Percentiles rank a stretch among this genome's conserved stretches.
Conservation (phyloP, 30 jellyfish, hydroid and myxozoan species). For the Hydractinia symbiolongicarpus region DNA sequence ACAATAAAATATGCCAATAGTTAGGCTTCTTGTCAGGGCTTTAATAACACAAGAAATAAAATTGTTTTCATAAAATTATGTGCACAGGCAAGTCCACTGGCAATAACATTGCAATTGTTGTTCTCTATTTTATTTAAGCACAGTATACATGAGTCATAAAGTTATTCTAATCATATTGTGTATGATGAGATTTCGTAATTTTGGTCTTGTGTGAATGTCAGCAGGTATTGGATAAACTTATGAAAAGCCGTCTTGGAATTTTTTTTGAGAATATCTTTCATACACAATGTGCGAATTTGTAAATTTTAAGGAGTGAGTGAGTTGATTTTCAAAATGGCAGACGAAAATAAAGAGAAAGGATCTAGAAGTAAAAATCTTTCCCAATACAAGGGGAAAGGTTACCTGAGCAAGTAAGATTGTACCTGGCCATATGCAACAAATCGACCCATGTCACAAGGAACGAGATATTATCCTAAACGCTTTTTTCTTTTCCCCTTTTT, state of each 20-base stretch:
- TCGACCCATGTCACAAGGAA: background rate
- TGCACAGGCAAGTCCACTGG: too few relatives aligned
- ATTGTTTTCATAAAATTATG: too few relatives aligned
- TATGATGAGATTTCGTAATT: too few relatives aligned
- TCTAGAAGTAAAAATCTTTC: background rate
- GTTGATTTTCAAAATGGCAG: background rate
- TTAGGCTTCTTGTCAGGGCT: too few relatives aligned
- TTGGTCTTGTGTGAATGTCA: too few relatives aligned
- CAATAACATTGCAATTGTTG: too few relatives aligned
- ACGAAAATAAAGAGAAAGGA: background rate
- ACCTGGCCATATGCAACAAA: background rate
- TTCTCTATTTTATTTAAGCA: too few relatives aligned
- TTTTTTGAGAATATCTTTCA: background rate
- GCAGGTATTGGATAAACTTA: constrained; percentile 2
- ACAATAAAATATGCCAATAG: too few relatives aligned
- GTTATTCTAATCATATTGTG: too few relatives aligned
- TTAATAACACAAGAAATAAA: too few relatives aligned
- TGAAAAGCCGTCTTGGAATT: background rate
- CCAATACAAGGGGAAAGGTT: background rate
- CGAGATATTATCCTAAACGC: background rate
- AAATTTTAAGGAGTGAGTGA: background rate
- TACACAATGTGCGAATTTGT: background rate
- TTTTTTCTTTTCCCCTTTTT: background rate
- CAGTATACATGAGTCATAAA: too few relatives aligned
- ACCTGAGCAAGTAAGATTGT: background rate